These are phyloP conservation scores for Priocnemis perturbator DNA, from an alignment of 2,888 invertebrate genomes.

Conservation along the genomic window DNA sequence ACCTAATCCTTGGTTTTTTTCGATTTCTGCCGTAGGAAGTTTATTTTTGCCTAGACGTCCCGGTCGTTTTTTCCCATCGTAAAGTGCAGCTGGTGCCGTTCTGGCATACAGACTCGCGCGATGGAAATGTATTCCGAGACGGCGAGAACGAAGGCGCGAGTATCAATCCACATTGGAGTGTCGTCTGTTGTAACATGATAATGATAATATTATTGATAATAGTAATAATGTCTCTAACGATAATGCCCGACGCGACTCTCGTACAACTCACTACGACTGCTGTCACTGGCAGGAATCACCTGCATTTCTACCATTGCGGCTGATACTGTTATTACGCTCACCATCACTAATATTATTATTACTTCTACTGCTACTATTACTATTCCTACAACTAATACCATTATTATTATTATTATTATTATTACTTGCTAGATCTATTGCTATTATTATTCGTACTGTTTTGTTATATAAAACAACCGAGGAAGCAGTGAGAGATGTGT, in stretches of 20 bases:
- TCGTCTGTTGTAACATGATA: conserved; percentile 3
- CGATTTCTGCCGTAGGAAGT: conserved; percentile 59
- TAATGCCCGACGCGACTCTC: neutral
- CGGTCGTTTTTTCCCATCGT: conserved; percentile 43
- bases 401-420: conserved; percentile 7
- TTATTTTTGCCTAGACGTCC: conserved; percentile 56
- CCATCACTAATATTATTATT: conserved; percentile 7
- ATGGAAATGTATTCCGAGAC: conserved; percentile 3
- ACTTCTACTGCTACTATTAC: conserved; percentile 10
- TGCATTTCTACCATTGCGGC: too few relatives aligned
- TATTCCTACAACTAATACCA: conserved; percentile 18
- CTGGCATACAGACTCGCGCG: too few relatives aligned
- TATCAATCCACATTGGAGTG: neutral
- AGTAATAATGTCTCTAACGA: neutral
- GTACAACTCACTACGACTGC: neutral
- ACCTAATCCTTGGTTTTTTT: conserved; percentile 54
- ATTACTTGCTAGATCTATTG: conserved; percentile 6
- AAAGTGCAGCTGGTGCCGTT: too few relatives aligned
- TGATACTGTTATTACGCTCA: conserved; percentile 1
- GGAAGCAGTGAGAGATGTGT: conserved; percentile 49
- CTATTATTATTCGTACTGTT: conserved; percentile 41
- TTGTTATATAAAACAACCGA: conserved; percentile 44
- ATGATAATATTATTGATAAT: conserved; percentile 4
- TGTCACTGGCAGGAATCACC: too few relatives aligned
- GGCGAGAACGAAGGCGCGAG: neutral